Conservation (phyloP, 2,113 vertebrate genomes). For the Pelusios castaneus region DNA sequence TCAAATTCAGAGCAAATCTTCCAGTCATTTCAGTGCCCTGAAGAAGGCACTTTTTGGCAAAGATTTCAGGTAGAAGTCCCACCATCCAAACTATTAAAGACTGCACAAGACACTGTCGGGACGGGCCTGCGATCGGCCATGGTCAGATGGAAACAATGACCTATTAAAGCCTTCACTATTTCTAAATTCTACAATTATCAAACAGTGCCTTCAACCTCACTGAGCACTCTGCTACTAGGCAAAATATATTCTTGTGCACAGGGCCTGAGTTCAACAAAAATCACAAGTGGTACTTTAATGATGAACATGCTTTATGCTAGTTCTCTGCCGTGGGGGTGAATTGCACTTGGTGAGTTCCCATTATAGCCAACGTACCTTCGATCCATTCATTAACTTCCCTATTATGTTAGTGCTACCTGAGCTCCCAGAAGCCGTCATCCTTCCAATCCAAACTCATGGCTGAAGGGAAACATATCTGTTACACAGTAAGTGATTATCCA, state of each 20-base stretch:
- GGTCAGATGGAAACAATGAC: not conserved
- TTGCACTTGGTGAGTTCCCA: not conserved
- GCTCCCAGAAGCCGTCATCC: not conserved
- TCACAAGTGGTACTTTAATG: not conserved
- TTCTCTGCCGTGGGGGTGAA: not conserved
- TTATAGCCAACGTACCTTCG: not conserved
- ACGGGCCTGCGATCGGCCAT: not conserved
- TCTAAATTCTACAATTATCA: not conserved
- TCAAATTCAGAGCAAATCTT: not conserved
- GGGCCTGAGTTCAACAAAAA: not conserved
- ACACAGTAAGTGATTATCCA: not conserved
- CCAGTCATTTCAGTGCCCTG: not conserved
- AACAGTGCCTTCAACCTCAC: not conserved
- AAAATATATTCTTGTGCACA: not conserved
- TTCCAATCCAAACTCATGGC: not conserved
- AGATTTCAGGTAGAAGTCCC: not conserved
- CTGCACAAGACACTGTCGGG: fast-evolving
- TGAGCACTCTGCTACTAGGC: not conserved
- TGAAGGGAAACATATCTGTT: not conserved
- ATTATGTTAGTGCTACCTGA: not conserved
- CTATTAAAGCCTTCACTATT: not conserved
- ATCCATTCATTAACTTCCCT: not conserved
- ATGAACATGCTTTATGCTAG: not conserved
- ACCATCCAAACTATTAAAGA: not conserved
- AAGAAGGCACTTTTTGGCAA: not conserved